Base-by-base conservation (phyloP, 2,888 invertebrate species). In the Rambutsinella grinnellia region DNA sequence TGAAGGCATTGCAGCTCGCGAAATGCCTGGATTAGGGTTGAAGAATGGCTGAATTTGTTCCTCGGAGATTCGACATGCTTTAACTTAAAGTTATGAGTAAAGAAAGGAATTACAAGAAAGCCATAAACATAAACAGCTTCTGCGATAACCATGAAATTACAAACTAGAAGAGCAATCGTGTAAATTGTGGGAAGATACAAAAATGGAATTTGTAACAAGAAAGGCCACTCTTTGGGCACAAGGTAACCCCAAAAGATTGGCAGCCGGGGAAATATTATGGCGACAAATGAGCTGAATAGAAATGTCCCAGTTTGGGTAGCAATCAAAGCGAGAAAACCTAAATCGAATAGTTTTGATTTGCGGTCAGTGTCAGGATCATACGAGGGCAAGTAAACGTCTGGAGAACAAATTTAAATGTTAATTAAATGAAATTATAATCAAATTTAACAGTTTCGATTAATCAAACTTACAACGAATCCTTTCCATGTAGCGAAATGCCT, bases 1-100 rank as follows among this genome's bases (percentile, higher is more conserved):
- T 61, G 61, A 3, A 63, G 27, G 1, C 23, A 2, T 26, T 63
- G 63, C 8, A 61, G 47, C 23, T 15, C 17, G n/a, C 61, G 10
- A 23, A 47, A 61, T 2, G 47, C 47, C 19, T n/a, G 44, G 2
- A 61, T 47, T 5, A 61, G 47, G 10, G 6, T 46, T 46, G 46
- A n/a, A n/a, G n/a, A n/a, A n/a, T n/a, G n/a, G n/a, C n/a, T n/a
- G n/a, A n/a, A n/a, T n/a, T n/a, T n/a, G 1, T 13, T n/a, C 2
- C 27, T 17, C 13, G 58, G n/a, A 6, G 10, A 23, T 13, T 67
- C 49, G 3, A 17, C 49, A 3, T 5, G 10, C 13, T 54, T 49
- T 10, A 67, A 24, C 3, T 23, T n/a, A 27, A 67, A 49, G 13
- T 67, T 36, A 1, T 13, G 21, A 0, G 58, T 15, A n/a, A 67